phyloP scores from a whole-genome alignment of 2,797 vertebrate genomes.

The Trachops cirrhosus region DNA sequence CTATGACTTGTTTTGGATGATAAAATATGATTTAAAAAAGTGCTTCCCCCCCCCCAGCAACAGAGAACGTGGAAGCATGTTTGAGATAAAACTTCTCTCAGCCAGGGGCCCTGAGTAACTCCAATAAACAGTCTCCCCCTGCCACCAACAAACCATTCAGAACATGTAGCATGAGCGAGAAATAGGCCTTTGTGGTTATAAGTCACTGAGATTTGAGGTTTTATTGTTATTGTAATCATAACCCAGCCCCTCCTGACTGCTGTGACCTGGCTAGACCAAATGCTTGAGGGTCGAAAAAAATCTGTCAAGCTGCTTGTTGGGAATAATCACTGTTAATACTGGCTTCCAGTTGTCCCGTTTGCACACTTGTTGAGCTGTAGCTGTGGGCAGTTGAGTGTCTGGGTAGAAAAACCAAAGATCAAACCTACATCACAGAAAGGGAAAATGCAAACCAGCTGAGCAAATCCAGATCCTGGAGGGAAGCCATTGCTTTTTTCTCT shows the following conservation, averaged over 20 bases:
- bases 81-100: neutral
- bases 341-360: neutral
- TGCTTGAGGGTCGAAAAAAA: neutral
- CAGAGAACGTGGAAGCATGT: neutral
- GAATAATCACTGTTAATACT: neutral
- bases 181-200: neutral
- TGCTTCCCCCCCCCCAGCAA: neutral
- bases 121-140: neutral
- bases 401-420: neutral
- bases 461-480: too few relatives aligned
- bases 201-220: neutral
- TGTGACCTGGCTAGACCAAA: neutral
- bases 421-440: neutral
- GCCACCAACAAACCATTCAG: fast-evolving
- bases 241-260: neutral
- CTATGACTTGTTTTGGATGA: neutral
- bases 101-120: neutral
- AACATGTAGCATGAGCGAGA: neutral
- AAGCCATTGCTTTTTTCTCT: neutral
- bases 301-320: neutral
- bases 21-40: neutral
- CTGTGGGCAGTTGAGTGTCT: neutral
- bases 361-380: neutral
- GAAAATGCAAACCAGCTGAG: neutral
- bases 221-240: neutral